phyloP scores from a whole-genome alignment of 2,888 invertebrate genomes.

The Serrognathus titanus region DNA sequence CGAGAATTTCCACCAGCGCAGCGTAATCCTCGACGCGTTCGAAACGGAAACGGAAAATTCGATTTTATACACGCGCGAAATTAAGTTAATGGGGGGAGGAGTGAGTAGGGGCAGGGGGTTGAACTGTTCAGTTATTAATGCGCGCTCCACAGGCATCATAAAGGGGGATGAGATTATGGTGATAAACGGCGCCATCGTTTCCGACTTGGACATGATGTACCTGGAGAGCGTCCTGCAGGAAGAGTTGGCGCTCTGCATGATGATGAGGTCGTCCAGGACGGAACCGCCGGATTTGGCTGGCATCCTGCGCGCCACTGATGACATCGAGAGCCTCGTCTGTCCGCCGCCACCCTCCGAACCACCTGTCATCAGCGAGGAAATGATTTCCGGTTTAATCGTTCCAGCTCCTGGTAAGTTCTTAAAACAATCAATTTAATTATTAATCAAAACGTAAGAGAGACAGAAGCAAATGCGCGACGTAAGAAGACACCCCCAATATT shows the following conservation, averaged over 20 bases:
- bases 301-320: constrained; percentile 77
- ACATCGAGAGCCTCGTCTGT: constrained; percentile 92
- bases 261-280: constrained; percentile 88
- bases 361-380: constrained; percentile 89
- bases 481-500: too few relatives aligned
- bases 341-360: constrained; percentile 95
- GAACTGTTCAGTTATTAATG: too few relatives aligned
- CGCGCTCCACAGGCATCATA: constrained; percentile 73
- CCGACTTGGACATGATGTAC: constrained; percentile 99
- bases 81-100: too few relatives aligned
- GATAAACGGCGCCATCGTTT: constrained; percentile 96
- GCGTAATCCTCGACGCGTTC: too few relatives aligned
- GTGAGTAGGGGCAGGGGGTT: too few relatives aligned
- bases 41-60: too few relatives aligned
- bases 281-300: constrained; percentile 76
- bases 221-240: constrained; percentile 95
- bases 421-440: not conserved
- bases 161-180: constrained; percentile 99
- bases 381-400: constrained; percentile 94
- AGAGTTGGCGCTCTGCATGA: constrained; percentile 90
- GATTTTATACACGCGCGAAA: too few relatives aligned
- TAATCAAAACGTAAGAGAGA: too few relatives aligned
- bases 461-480: too few relatives aligned
- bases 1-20: too few relatives aligned
- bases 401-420: constrained; percentile 75